Evolutionary conservation across 2,113 vertebrate species (phyloP), one percentile per base, ranked within the genome.

Genomic region (Gracilinanus agilis): DNA sequence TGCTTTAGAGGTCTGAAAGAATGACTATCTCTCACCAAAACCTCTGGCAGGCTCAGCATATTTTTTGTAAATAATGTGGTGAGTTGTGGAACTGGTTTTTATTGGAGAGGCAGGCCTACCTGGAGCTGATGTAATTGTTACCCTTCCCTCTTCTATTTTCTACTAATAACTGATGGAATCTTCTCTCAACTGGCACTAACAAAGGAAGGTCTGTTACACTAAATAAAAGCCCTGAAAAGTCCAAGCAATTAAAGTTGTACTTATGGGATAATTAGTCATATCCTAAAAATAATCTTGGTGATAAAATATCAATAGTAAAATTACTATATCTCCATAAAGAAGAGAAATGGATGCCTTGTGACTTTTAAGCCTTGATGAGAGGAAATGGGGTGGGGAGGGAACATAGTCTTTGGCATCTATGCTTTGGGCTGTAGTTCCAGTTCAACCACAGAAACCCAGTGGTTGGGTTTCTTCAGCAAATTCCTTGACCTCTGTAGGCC

Each of bases 1-100:
- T 27, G 91, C 44, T 55, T 93, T 44, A 88, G 83, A 75, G 89
- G 55, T 89, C 53, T 49, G 49, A 54, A 89, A 94, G 49, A 49
- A 83, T 83, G n/a, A 83, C 13, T 83, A 23, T 83, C 67, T 83
- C n/a, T 83, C 67, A 83, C 67, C 6, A 83, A 67, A 83, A 83
- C 67, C 19, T 83, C n/a, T 11, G 16, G 23, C n/a, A 83, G n/a
- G n/a, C n/a, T n/a, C 5, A 40, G 67, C 34, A 40, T 40, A 83
- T 83, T 83, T 83, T 61, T 83, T 83, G 67, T 83, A 12, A 83
- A 7, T 40, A 83, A 83, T 40, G 67, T 40, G 6, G 67, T 83
- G n/a, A 83, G 67, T 83, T 83, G 67, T 40, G 67, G n/a, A 83
- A 83, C n/a, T 40, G 67, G 67, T 83, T 83, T 83, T 40, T 83